These are phyloP conservation scores for Drosophila eohydei DNA, from an alignment of 2,888 invertebrate genomes.

Conservation along the genomic window DNA sequence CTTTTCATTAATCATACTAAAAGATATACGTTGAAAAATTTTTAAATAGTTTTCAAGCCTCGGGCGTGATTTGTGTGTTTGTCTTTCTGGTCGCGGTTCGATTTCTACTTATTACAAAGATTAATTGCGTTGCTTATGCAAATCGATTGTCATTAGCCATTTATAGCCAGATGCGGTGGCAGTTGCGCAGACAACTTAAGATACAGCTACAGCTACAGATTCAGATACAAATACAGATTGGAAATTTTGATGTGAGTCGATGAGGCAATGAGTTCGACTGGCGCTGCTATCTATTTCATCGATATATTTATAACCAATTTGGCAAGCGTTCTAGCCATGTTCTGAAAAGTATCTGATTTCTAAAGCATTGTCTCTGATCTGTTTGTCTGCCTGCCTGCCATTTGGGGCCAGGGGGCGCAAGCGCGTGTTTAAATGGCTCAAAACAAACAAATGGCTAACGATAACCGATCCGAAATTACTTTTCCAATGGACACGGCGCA, in stretches of 20 bases:
- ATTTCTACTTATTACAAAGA: constrained; percentile 79
- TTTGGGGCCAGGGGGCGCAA: constrained; percentile 53
- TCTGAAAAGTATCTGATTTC: constrained; percentile 68
- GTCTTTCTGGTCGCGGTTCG: constrained; percentile 48
- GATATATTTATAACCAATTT: constrained; percentile 59
- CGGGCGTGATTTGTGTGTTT: constrained; percentile 56
- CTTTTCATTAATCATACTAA: constrained; percentile 70
- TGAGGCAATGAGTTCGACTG: constrained; percentile 16
- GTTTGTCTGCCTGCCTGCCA: constrained; percentile 16
- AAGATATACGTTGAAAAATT: constrained; percentile 66
- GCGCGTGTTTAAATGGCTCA: constrained; percentile 74
- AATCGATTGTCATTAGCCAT: constrained; percentile 81
- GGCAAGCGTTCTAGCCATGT: constrained; percentile 51
- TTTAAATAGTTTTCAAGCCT: constrained; percentile 65
- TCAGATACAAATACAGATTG: constrained; percentile 17
- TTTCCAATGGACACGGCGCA: constrained; percentile 55
- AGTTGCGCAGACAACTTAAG: constrained; percentile 39
- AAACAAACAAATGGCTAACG: constrained; percentile 73
- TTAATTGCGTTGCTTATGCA: constrained; percentile 77
- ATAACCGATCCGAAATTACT: constrained; percentile 72
- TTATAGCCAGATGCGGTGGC: constrained; percentile 72
- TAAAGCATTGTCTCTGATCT: constrained; percentile 38
- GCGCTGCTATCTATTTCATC: constrained; percentile 59
- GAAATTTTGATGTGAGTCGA: constrained; percentile 4
- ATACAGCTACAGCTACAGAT: constrained; percentile 24